Base-by-base conservation (phyloP, 2,797 vertebrate species). In the Galaxias olidus region DNA sequence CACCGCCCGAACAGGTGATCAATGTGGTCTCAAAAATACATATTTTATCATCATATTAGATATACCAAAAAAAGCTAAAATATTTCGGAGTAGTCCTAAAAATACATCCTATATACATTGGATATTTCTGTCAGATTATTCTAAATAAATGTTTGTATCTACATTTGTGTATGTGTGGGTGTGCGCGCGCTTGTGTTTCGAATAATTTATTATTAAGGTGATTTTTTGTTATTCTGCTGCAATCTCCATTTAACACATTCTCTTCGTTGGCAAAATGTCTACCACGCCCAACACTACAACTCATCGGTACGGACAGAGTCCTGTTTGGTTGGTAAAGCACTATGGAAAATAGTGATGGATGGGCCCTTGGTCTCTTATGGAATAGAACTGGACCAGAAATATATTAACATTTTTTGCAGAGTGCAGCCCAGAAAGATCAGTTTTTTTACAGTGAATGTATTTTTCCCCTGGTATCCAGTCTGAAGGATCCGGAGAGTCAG, bases 311-410 rank as follows among this genome's bases (percentile, higher is more conserved):
- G 80, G 82, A 73, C 70, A 77, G 76, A 80, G 76, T 76, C 71
- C 73, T 64, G 76, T 86, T 87, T 77, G 76, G 69, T 71, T 63
- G 10, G 78, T 76, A 81, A 82, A 85, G 77, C 74, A 61, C 72
- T 82, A 76, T 82, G 79, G 79, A 85, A 76, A 89, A 83, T 83
- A 70, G 73, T 84, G 80, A 85, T 82, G 74, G 80, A 86, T 85
- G 75, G 71, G 62, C 83, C 77, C 78, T 83, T 86, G 75, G 76
- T 83, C 78, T 66, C 68, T 63, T 60, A 57, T 74, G 82, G 72
- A 84, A 85, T 53, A 77, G 63, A 76, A 53, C 84, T 61, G 68
- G 67, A 78, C 51, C 71, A 59, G 50, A 17, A 63, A 63, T 65
- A 61, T 65, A 50, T 78, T 76, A 68, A 54, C 76, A 58, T 78